Evolutionary conservation across 2,797 vertebrate genomes (phyloP).

Genomic region (Botia kubotai): DNA sequence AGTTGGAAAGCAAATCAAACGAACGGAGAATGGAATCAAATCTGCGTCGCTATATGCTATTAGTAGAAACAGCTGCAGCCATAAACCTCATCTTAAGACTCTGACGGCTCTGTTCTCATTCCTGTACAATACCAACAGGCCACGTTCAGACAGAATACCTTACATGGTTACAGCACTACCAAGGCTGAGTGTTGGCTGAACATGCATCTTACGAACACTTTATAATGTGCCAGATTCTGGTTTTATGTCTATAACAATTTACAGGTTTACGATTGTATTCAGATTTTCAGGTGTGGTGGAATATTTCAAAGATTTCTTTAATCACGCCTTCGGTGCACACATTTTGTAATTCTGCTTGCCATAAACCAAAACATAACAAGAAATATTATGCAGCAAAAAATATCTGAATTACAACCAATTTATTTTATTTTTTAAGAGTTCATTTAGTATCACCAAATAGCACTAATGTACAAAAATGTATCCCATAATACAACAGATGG

Average conservation of each 20-base stretch:
- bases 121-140: slow-evolving; percentile 61
- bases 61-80: slow-evolving; percentile 20
- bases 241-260: neutral
- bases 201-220: neutral
- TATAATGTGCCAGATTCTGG: neutral
- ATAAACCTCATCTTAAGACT: slow-evolving; percentile 28
- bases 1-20: neutral
- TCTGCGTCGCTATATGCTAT: neutral
- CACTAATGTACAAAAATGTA: too few species aligned
- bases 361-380: neutral
- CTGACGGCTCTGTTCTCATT: slow-evolving; percentile 67
- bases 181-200: neutral
- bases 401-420: too few species aligned
- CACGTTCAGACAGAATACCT: slow-evolving; percentile 59
- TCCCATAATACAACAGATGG: too few species aligned
- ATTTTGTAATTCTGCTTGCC: neutral
- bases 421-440: too few species aligned
- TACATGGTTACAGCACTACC: slow-evolving; percentile 67
- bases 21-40: neutral
- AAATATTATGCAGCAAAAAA: neutral
- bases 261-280: neutral
- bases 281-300: slow-evolving; percentile 12
- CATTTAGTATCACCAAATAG: too few species aligned
- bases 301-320: neutral
- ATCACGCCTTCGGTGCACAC: neutral